phyloP scores from a whole-genome alignment of 2,888 invertebrate genomes.

The Aelia acuminata region DNA sequence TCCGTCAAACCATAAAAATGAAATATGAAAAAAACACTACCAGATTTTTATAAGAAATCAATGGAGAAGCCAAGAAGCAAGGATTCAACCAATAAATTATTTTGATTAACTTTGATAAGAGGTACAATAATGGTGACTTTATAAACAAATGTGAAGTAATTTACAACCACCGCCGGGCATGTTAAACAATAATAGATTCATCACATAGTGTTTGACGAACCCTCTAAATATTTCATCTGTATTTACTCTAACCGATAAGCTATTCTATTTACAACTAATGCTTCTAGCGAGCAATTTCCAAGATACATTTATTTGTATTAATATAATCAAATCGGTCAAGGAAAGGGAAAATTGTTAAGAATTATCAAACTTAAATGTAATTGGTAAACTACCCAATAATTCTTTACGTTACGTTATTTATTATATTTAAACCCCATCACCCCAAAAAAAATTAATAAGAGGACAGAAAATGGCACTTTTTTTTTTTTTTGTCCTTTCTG shows the following conservation, averaged over 20 bases:
- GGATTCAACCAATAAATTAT: not conserved
- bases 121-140: not conserved
- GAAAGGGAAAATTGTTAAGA: too few relatives aligned
- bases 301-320: too few relatives aligned
- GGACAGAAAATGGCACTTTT: too few relatives aligned
- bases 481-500: too few relatives aligned
- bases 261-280: not conserved
- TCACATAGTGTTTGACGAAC: not conserved
- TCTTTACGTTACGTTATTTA: too few relatives aligned
- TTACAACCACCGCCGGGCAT: not conserved
- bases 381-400: too few relatives aligned
- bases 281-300: not conserved
- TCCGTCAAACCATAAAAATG: not conserved
- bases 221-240: not conserved
- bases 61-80: not conserved
- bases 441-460: too few relatives aligned
- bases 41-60: not conserved
- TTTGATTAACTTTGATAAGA: constrained; percentile 2
- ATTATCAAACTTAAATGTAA: too few relatives aligned
- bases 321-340: not conserved
- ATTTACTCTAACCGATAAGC: not conserved
- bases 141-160: not conserved
- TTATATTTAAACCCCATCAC: too few relatives aligned
- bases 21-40: not conserved
- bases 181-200: not conserved